Base-by-base conservation (phyloP, 64 coral and sea anemone species). In the Montipora efflorescens region DNA sequence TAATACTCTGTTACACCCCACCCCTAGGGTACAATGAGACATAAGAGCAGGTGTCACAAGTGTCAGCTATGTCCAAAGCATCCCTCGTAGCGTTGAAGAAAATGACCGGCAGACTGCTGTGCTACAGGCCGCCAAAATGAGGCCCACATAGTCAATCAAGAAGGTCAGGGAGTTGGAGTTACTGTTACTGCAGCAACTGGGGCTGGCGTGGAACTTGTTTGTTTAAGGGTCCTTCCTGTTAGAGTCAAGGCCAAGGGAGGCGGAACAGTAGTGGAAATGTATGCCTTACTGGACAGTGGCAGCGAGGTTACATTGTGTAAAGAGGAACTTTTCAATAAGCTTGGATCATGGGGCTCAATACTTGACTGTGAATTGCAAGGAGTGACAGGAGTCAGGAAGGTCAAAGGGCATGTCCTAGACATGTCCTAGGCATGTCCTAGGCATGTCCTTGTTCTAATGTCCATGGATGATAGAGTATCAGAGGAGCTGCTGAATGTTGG, bases 1-100 rank as follows among this genome's bases (percentile, higher is more conserved):
- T 82, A 84, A 97, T 78, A 91, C 91, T 12, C 59, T 97, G 78
- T 74, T 97, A 87, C 95, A 97, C 59, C 78, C 79, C 69, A 53
- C 73, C 12, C 73, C 83, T 21, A 47, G 19, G 15, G 45, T 18
- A 15, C 76, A 19, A 78, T 2, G 18, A 46, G 76, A 47, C 10
- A 55, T 5, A 64, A 55, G 48, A 79, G 18, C 18, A 14, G 55
- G 48, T 79, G 5, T 48, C 49, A 20, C 47, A 52, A 20, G 14
- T 18, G n/a, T 53, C 21, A 79, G 49, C 49, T 3, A 10, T 46
- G 1, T 52, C 47, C 46, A 53, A 8, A 57, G 49, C 55, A 55
- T 45, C 13, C 48, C 78, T 82, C 74, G 2, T 7, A 80, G 20
- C 47, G 15, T 49, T 81, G 10, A 44, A 45, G 7, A 77, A 9